Base-by-base conservation (phyloP, 2,888 invertebrate genomes). In the Phengaris alcon region DNA sequence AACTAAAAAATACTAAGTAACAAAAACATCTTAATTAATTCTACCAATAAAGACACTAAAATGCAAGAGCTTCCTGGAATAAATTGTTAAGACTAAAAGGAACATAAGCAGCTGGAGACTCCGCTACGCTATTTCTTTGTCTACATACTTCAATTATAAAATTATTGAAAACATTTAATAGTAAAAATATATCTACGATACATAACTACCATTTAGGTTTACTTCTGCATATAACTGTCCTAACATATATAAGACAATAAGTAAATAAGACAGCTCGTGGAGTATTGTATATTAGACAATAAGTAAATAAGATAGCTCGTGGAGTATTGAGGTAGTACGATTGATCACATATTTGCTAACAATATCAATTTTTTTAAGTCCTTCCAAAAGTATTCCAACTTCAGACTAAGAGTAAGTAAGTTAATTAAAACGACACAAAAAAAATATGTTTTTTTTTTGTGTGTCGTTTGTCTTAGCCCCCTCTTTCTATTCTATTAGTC, bases 1-100 rank as follows among this genome's bases (percentile, higher is more conserved):
- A 35, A 73, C 15, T 54, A 35, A 52, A 73, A 73, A 12, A 44
- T 57, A 6, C 8, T 8, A n/a, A 73, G 54, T 46, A 54, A 73
- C 22, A 74, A 74, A 74, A 57, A 46, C 73, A 74, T 73, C n/a
- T 46, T 55, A 69, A 48, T n/a, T 48, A n/a, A 8, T 13, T n/a
- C 8, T 48, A 48, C 48, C 35, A 48, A 22, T 9, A 59, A 59
- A 59, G 15, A 4, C 59, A 59, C 22, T 9, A 22, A 59, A 59
- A 59, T 10, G 10, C 22, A 54, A 12, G 2, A 54, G 12, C 54
- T 54, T 54, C 7, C 48, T 54, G 4, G 8, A 13, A 54, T 54
- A 54, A 13, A 54, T 22, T 3, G 15, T 57, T 57, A 15, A 35
- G 35, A 35, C 35, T 4, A 9, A 48, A 46, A 48, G 48, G 48